Evolutionary conservation across 2,113 vertebrate species (phyloP).

Genomic region (Bubo bubo): DNA sequence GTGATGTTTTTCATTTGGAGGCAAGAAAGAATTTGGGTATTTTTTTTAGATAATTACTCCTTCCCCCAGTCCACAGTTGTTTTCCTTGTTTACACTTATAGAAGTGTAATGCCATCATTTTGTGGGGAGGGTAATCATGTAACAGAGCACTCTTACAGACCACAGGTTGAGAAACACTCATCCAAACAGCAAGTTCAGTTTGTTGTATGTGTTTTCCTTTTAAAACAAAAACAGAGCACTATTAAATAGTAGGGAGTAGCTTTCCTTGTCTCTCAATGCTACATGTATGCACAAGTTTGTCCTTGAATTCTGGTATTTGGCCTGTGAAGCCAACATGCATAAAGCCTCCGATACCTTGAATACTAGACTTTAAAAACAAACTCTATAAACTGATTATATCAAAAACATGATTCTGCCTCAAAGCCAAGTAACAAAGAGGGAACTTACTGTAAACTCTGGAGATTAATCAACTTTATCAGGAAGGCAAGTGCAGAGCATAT

Average conservation of each 20-base stretch:
- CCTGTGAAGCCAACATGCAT: conserved; percentile 14
- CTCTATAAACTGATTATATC: conserved; percentile 34
- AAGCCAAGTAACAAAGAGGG: conserved; percentile 30
- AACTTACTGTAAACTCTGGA: conserved; percentile 15
- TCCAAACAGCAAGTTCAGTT: conserved; percentile 44
- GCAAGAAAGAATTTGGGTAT: not conserved
- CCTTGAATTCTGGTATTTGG: conserved; percentile 42
- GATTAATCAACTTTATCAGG: conserved; percentile 27
- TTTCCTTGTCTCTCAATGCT: conserved; percentile 32
- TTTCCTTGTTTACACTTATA: conserved; percentile 41
- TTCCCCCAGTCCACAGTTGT: conserved; percentile 11
- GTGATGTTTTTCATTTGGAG: not conserved
- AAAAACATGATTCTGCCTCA: conserved; percentile 42
- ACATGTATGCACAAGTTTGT: conserved; percentile 53
- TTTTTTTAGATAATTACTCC: conserved; percentile 46
- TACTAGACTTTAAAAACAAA: conserved; percentile 1
- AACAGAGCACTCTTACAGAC: conserved; percentile 21
- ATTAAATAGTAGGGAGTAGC: conserved; percentile 26
- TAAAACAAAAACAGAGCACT: conserved; percentile 22
- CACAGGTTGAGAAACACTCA: conserved; percentile 41
- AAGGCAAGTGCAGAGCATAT: not conserved
- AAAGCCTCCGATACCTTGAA: not conserved
- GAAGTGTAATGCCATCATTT: not conserved
- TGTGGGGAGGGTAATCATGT: conserved; percentile 17
- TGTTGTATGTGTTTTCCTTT: conserved; percentile 32